A percentile compares a stretch with the other conserved stretches of the same genome.
phyloP scores from a whole-genome alignment of 2,888 invertebrate species.

The Dynastes maya region DNA sequence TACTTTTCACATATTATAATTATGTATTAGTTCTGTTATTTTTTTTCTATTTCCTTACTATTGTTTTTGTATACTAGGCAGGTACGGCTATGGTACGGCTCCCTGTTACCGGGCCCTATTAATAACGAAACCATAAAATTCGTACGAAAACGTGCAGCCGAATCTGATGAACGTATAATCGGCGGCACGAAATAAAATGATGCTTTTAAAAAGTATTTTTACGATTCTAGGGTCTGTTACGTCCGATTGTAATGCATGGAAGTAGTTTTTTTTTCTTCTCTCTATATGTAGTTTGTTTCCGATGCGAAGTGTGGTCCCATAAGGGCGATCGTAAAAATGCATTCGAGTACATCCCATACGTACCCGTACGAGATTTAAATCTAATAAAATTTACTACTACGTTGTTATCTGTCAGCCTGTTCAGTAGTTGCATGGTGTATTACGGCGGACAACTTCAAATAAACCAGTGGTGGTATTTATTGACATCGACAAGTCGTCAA shows the following conservation, averaged over 20 bases:
- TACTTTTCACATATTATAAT: too few species aligned
- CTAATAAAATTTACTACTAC: constrained; percentile 15
- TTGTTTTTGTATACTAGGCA: too few species aligned
- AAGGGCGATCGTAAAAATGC: constrained; percentile 16
- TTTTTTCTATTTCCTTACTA: too few species aligned
- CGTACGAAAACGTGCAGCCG: background rate
- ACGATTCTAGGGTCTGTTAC: constrained; percentile 24
- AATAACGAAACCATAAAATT: background rate
- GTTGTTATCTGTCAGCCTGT: constrained; percentile 2
- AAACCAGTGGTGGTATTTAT: too few species aligned
- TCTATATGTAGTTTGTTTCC: background rate
- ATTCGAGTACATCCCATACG: constrained; percentile 16
- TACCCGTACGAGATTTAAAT: constrained; percentile 2
- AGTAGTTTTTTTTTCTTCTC: background rate
- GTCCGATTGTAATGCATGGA: constrained; percentile 14
- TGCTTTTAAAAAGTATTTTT: constrained; percentile 18
- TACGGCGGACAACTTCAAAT: too few species aligned
- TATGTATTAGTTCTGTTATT: too few species aligned
- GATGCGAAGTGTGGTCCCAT: background rate
- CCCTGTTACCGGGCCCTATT: too few species aligned
- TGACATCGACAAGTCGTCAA: too few species aligned
- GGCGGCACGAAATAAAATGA: background rate
- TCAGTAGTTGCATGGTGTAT: too few species aligned
- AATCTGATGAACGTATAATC: background rate
- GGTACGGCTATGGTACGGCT: too few species aligned